Base-by-base conservation (phyloP, 2,113 vertebrate genomes). In the Nycticryphes semicollaris region DNA sequence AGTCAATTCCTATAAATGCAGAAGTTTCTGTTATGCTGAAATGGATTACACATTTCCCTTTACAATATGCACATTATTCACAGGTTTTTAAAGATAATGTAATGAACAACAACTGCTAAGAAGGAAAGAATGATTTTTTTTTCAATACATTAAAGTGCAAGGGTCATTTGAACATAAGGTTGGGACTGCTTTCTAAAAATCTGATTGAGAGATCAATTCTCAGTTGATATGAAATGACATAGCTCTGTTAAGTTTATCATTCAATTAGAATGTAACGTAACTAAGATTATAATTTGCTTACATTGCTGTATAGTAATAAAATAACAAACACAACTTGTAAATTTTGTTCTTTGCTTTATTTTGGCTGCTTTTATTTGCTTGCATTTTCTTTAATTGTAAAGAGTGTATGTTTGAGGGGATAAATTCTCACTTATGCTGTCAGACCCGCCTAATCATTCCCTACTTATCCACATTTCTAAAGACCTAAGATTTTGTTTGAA, bases 391-490 rank as follows among this genome's bases (percentile, higher is more conserved):
- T 86, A 90, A 84, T 79, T 95, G 57, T 87, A 68, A 84, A 92
- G 68, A 84, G 41, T 41, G 14, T 47, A 78, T 66, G 56, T 94
- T 93, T 53, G 56, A 90, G 72, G 72, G 76, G 56, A 90, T 80
- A 82, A 80, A 91, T 80, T 94, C 39, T 94, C 62, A 88, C 56
- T 86, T 82, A n/a, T 88, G 64, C 81, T 95, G 86, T 90, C 88
- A 96, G 87, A 87, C 75, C 82, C 10, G 0, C 63, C 59, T 97
- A 97, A 93, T 96, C 90, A 94, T 90, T 90, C 45, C 54, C 69
- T 95, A 88, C 93, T 95, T 95, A 96, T 62, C 79, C 84, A 82
- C 39, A 51, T 83, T 96, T 96, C 74, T 75, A 86, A 95, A 93
- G 73, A 90, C 41, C 50, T 54, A 84, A 76, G 70, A 87, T 94